phyloP scores from a whole-genome alignment of 2,888 invertebrate species.

The Nymphalis polychloros region DNA sequence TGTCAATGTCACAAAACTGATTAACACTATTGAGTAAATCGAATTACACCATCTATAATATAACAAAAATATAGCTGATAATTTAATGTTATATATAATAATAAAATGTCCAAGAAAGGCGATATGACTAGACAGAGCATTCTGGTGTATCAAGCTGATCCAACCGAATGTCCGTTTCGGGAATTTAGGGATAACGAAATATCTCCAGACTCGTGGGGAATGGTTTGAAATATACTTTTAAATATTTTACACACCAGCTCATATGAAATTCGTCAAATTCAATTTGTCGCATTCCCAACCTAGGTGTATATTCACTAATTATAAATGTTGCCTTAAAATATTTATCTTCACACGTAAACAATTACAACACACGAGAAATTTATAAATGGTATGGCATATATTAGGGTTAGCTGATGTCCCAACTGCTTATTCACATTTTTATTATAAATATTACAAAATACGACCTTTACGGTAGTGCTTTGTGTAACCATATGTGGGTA shows the following conservation, averaged over 20 bases:
- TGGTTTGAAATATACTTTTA: conserved; percentile 52
- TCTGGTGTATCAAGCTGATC: conserved; percentile 44
- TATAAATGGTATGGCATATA: no score
- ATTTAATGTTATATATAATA: neutral
- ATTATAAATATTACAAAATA: no score
- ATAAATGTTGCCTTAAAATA: no score
- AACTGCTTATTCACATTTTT: no score
- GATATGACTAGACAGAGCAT: conserved; percentile 29
- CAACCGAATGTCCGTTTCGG: conserved; percentile 67
- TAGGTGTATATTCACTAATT: no score
- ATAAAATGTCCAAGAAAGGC: conserved; percentile 34
- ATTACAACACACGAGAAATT: no score
- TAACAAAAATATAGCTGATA: neutral
- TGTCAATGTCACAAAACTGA: neutral
- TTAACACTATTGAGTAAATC: neutral
- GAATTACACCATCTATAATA: neutral
- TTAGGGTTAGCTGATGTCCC: no score
- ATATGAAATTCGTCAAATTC: neutral
- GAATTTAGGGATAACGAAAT: conserved; percentile 70
- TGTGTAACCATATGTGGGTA: no score
- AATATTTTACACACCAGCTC: neutral
- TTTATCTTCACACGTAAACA: no score
- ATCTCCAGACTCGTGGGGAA: conserved; percentile 64
- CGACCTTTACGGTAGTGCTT: no score
- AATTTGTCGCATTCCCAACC: neutral